Conservation (phyloP, 2,797 vertebrate species). For the Poecilia velifera region DNA sequence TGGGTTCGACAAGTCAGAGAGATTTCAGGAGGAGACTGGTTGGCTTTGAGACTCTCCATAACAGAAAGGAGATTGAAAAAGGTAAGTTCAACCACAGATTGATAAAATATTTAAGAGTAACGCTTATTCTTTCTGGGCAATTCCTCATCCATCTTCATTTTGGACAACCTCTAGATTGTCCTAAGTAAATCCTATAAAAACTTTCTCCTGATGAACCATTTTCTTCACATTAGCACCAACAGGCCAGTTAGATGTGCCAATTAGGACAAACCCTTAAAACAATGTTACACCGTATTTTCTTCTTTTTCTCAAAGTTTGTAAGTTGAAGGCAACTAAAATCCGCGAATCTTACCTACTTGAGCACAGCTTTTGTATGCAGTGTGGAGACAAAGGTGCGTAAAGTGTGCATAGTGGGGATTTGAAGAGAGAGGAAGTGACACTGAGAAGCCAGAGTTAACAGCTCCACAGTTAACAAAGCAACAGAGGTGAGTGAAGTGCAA, state of each 20-base stretch:
- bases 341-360: constrained; percentile 13
- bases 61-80: background rate
- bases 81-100: background rate
- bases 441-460: constrained; percentile 31
- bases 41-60: background rate
- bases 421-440: constrained; percentile 18
- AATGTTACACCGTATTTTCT: background rate
- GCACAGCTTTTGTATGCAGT: constrained; percentile 13
- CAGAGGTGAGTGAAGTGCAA: constrained; percentile 32
- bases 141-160: background rate
- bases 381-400: constrained; percentile 9
- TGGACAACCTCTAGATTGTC: background rate
- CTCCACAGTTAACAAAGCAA: constrained; percentile 33
- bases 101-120: background rate
- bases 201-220: background rate
- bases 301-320: background rate
- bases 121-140: background rate
- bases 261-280: background rate
- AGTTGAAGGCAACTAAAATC: background rate
- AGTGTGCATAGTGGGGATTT: constrained; percentile 18
- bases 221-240: background rate
- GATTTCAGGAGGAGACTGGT: background rate
- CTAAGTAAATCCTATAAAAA: background rate
- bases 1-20: background rate
- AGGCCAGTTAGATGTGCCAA: background rate